Evolutionary conservation across 2,797 vertebrate species (phyloP), one percentile per base, ranked within the genome.

Genomic region (Crenuchus spilurus): DNA sequence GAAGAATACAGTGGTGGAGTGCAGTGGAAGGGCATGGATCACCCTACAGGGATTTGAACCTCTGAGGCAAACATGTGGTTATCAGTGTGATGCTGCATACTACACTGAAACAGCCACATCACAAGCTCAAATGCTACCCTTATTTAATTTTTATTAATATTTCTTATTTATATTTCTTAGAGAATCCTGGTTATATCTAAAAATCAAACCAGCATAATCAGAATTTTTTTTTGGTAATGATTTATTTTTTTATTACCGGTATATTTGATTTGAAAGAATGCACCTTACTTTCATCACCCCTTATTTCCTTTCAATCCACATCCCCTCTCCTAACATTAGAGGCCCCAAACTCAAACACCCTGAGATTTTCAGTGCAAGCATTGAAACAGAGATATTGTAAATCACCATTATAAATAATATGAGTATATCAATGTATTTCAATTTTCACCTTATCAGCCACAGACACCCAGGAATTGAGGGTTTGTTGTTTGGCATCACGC

Each of bases 1-100:
- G 1, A 22, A 49, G 48, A n/a, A n/a, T 22, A 18, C 48, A 49
- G 48, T 20, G 48, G 39, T 14, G 48, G 61, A 46, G 62, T 74
- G 60, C 37, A 46, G 30, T 18, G 39, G 41, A 57, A 18, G 20
- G 14, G 16, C 4, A 24, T 3, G 14, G 63, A 31, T 63, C 46
- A 31, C 26, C 18, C 20, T 44, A 11, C 18, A 35, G 42, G 2
- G 31, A 46, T 66, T 48, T 57, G 30, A 66, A 18, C 22, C 60
- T 63, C 39, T 44, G 60, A 44, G 46, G 46, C 18, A 51, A 22
- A 22, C 28, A 51, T 24, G 20, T 14, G 20, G 31, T 51, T 37
- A 37, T 24, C 30, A 5, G 24, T 35, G 18, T 37, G 14, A 31
- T 6, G 6, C 41, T 46, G 8, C 46, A 30, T 44, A 63, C 54